Base-by-base conservation (phyloP, 2,113 vertebrate species). In the Zosterops borbonicus region DNA sequence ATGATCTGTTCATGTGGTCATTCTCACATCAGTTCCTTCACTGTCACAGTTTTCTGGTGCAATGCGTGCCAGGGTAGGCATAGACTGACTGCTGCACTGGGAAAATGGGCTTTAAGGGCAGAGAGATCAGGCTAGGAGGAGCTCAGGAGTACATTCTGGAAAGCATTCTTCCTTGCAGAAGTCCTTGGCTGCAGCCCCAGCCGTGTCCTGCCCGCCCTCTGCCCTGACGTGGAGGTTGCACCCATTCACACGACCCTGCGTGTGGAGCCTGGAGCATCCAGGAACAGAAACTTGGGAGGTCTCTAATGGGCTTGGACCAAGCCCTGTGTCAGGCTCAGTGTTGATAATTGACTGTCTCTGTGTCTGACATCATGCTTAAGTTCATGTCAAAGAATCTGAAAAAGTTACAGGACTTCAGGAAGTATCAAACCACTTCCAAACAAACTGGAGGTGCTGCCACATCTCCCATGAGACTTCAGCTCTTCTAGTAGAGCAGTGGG, bases 211-310 rank as follows among this genome's bases (percentile, higher is more conserved):
- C 12, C 70, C 0, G 0, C 58, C 87, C 78, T 82, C 67, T 31
- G 79, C 83, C 91, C 83, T 59, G 35, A 11, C 5, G 39, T 24
- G 42, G 8, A 31, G 29, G 81, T 41, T 64, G 74, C 41, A 5
- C 58, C 62, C 1, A 1, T 97, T 97, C 95, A 77, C 95, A 96
- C 5, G 89, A 90, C 92, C 95, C 95, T 0, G 9, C 0, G 0
- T 94, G 89, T 80, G 90, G 76, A 96, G 88, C 76, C 96, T 59
- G 39, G 7, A 39, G 18, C 19, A 27, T 47, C 65, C 62, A n/a
- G 78, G 44, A 90, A 81, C 60, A 78, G 49, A 92, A 94, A 81
- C 89, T 83, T 97, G 96, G 96, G 94, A 97, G 96, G 96, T 96
- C 93, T 95, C 49, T 90, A 5, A 92, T 22, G 23, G 79, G 56